Evolutionary conservation across 2,888 invertebrate genomes (phyloP).

Genomic region (Cybosia mesomella): DNA sequence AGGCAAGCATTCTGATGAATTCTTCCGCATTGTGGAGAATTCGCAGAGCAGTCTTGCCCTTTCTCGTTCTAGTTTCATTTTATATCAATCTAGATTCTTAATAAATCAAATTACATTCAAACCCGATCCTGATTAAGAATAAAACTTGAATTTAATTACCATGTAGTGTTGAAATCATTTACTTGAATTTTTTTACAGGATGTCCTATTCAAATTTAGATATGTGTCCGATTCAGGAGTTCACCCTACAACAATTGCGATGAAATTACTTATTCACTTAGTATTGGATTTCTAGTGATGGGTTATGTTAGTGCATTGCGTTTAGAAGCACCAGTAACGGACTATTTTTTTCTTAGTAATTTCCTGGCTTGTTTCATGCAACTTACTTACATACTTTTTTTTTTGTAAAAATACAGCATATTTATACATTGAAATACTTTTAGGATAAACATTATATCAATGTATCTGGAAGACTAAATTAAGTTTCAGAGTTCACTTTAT

Average conservation of each 20-base stretch:
- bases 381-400: too few species aligned
- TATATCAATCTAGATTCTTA: slow-evolving; percentile 14
- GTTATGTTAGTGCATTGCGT: too few species aligned
- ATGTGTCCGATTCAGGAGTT: neutral
- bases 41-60: slow-evolving; percentile 47
- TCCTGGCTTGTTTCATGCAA: too few species aligned
- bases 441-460: too few species aligned
- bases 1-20: slow-evolving; percentile 58
- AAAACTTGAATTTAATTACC: neutral
- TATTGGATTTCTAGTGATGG: too few species aligned
- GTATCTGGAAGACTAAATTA: too few species aligned
- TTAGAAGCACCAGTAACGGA: too few species aligned
- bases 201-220: neutral
- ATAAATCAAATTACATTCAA: slow-evolving; percentile 11
- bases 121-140: neutral
- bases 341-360: too few species aligned
- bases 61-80: slow-evolving; percentile 40
- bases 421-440: too few species aligned
- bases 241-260: too few species aligned
- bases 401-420: too few species aligned
- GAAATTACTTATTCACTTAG: too few species aligned
- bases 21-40: slow-evolving; percentile 59
- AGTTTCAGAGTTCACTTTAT: neutral
- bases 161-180: neutral
- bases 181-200: neutral